Conservation (phyloP, 2,888 invertebrate species). For the Andrena flavipes region DNA sequence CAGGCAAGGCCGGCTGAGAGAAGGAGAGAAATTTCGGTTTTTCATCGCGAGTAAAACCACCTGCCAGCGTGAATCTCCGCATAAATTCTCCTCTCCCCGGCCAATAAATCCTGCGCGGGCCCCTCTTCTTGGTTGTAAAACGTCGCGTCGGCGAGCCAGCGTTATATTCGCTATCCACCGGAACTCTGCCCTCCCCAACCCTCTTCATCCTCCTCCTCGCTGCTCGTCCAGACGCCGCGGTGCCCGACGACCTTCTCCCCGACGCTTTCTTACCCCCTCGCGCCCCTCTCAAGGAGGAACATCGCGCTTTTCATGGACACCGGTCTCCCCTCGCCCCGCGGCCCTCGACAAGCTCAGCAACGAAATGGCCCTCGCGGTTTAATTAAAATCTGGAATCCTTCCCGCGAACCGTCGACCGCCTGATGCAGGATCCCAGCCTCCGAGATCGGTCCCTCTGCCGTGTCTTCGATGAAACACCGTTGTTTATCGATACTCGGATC, state of each 20-base stretch:
- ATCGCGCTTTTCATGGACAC: neutral
- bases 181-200: constrained; percentile 40
- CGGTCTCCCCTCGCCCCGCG: neutral
- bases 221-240: constrained; percentile 1
- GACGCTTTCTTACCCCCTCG: neutral
- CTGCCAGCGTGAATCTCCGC: constrained; percentile 77
- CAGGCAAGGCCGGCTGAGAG: constrained; percentile 8
- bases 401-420: neutral
- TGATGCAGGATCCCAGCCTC: neutral
- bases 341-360: neutral
- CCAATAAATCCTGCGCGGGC: constrained; percentile 79
- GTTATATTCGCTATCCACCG: constrained; percentile 67
- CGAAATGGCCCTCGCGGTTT: constrained; percentile 10
- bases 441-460: neutral
- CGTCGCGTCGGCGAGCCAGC: constrained; percentile 68
- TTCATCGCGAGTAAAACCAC: constrained; percentile 70
- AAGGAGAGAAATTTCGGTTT: constrained; percentile 66
- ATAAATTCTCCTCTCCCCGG: constrained; percentile 76
- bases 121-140: constrained; percentile 76
- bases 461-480: neutral
- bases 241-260: neutral
- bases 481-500: constrained; percentile 20
- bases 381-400: constrained; percentile 8
- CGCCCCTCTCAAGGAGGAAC: neutral
- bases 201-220: neutral